These are phyloP conservation scores for Lamellibrachia satsuma DNA, from an alignment of 2,888 invertebrate genomes.

Conservation along the genomic window DNA sequence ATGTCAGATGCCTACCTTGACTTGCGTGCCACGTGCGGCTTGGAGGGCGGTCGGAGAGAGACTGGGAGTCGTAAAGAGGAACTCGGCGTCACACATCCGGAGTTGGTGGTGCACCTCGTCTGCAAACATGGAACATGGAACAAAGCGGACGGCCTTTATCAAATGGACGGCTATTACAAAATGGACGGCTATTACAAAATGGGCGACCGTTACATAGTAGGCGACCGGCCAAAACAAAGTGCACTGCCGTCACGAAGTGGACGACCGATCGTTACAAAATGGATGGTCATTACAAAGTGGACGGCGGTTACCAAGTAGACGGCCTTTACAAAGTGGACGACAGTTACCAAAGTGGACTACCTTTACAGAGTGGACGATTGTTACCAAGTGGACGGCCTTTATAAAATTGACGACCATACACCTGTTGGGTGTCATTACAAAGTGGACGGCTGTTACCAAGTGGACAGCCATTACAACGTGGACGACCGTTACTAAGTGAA, in stretches of 20 bases:
- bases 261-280: neutral
- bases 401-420: no score
- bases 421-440: no score
- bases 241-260: no score
- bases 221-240: no score
- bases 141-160: neutral
- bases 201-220: no score
- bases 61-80: slow-evolving; percentile 1
- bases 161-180: no score
- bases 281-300: neutral
- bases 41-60: neutral
- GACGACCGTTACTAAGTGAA: no score
- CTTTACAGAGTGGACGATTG: neutral
- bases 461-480: no score
- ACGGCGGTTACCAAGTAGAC: neutral
- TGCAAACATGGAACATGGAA: neutral
- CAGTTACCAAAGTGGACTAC: neutral
- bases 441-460: no score
- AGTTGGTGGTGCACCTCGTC: neutral
- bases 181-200: no score
- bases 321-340: neutral
- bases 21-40: neutral
- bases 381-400: neutral
- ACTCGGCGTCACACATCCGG: slow-evolving; percentile 14
- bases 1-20: neutral